phyloP scores from a whole-genome alignment of 2,797 vertebrate species.

The Oreonectes daqikongensis region DNA sequence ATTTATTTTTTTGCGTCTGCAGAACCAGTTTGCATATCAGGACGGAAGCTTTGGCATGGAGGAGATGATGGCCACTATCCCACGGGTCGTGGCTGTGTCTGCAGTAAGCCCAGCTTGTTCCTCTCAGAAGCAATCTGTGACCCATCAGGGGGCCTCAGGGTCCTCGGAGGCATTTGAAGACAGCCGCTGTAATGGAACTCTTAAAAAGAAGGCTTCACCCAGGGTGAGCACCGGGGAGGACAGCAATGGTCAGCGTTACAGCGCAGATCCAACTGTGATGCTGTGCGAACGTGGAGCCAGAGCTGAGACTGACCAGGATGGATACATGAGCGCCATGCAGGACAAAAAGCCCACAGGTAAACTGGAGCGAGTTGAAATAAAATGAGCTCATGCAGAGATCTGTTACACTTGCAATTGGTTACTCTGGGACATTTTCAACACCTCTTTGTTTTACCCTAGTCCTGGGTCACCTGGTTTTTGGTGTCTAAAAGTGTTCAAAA shows the following conservation, averaged over 20 bases:
- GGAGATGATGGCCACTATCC: slow-evolving; percentile 80
- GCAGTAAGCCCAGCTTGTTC: slow-evolving; percentile 75
- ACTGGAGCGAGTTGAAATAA: neutral
- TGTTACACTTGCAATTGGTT: neutral
- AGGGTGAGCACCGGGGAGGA: slow-evolving; percentile 79
- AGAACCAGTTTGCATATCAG: slow-evolving; percentile 78
- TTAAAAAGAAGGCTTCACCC: slow-evolving; percentile 84
- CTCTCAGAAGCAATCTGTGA: slow-evolving; percentile 78
- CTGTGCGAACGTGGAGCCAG: slow-evolving; percentile 81
- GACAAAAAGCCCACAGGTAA: slow-evolving; percentile 92
- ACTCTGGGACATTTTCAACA: neutral
- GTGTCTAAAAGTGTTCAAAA: neutral
- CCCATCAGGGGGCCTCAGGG: slow-evolving; percentile 75
- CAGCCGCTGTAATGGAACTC: slow-evolving; percentile 90
- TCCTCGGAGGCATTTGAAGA: slow-evolving; percentile 79
- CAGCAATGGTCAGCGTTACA: slow-evolving; percentile 90
- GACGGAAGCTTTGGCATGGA: slow-evolving; percentile 78
- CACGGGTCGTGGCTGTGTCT: slow-evolving; percentile 77
- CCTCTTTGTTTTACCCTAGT: neutral
- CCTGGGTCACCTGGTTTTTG: neutral
- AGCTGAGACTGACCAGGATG: slow-evolving; percentile 86
- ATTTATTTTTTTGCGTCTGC: neutral
- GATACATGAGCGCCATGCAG: slow-evolving; percentile 87
- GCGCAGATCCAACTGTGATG: slow-evolving; percentile 90
- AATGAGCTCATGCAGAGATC: neutral